Conservation (phyloP, 2,888 invertebrate species). For the Parelbella ahira region DNA sequence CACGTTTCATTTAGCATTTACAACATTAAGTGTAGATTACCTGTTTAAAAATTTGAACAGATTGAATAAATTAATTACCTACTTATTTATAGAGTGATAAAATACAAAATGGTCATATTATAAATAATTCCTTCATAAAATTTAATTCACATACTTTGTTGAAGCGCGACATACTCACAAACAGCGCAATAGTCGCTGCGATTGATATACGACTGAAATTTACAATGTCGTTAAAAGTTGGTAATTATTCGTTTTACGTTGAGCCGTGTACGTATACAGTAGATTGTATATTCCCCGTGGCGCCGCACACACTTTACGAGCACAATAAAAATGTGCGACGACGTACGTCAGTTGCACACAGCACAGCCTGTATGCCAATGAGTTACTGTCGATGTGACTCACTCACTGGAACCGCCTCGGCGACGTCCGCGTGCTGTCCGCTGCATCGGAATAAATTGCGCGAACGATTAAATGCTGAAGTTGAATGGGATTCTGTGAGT, state of each 20-base stretch:
- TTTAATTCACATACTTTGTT: not conserved
- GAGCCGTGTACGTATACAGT: constrained; percentile 6
- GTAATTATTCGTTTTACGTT: constrained; percentile 23
- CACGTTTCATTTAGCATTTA: no score
- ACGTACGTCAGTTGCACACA: constrained; percentile 41
- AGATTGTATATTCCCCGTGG: constrained; percentile 25
- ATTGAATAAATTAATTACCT: no score
- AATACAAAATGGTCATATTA: no score
- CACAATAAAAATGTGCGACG: constrained; percentile 52
- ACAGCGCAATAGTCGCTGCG: constrained; percentile 2
- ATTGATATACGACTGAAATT: constrained; percentile 14
- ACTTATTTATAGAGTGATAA: no score
- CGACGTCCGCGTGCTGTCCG: constrained; percentile 12
- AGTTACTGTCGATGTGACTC: constrained; percentile 28
- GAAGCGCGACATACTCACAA: constrained; percentile 1
- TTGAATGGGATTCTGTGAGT: no score
- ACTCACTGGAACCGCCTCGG: constrained; percentile 19
- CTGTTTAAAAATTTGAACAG: no score
- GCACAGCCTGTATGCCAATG: constrained; percentile 42
- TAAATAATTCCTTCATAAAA: no score
- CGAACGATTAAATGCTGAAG: not conserved
- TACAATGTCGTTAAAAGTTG: constrained; percentile 23
- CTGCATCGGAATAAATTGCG: constrained; percentile 6
- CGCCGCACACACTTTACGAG: constrained; percentile 46
- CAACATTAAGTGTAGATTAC: no score